A percentile compares a stretch with the other conserved stretches of the same genome.
Evolutionary conservation across 2,113 vertebrate genomes (phyloP).

Genomic region (Cynopterus brachyotis): DNA sequence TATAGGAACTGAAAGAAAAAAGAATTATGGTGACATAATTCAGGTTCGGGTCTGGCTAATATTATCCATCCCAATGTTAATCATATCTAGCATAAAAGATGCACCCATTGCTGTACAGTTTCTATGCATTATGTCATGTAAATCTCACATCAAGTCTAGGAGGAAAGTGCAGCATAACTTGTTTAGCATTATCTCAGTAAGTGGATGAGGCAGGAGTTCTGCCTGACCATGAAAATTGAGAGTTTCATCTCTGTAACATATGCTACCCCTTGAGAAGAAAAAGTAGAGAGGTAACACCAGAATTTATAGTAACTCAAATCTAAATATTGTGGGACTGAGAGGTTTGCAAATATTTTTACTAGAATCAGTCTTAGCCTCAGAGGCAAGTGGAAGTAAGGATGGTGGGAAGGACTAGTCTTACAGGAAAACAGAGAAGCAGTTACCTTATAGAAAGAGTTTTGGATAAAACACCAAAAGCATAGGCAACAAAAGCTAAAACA

Average conservation of each 20-base stretch:
- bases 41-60: neutral
- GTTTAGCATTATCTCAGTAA: neutral
- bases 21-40: neutral
- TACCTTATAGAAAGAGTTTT: neutral
- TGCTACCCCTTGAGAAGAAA: neutral
- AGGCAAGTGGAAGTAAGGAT: neutral
- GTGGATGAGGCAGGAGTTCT: neutral
- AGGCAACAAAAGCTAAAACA: neutral
- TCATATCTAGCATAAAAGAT: neutral
- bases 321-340: neutral
- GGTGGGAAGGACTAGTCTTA: neutral
- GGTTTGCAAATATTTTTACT: neutral
- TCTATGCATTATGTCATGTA: neutral
- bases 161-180: neutral
- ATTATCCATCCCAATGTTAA: neutral
- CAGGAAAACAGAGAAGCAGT: neutral
- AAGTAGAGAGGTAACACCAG: neutral
- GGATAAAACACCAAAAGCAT: neutral
- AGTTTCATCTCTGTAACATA: neutral
- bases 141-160: neutral
- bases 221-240: neutral
- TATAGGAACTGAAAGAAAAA: neutral
- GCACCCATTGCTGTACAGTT: neutral
- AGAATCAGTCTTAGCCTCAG: neutral
- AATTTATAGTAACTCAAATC: neutral